phyloP scores from a whole-genome alignment of 2,797 vertebrate species.

The Pangasius krempfi region DNA sequence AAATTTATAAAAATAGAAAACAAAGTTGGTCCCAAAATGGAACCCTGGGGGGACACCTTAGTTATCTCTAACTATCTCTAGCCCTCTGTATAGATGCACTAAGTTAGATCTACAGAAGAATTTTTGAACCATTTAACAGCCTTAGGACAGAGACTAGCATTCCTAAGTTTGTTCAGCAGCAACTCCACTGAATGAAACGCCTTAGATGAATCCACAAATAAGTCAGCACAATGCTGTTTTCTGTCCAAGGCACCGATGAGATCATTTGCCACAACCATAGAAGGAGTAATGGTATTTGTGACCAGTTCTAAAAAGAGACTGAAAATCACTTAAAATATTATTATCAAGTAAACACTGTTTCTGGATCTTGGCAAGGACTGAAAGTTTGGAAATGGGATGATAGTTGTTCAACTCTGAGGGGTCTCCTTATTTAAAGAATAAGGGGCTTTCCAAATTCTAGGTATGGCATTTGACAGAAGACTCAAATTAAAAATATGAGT shows the following conservation, averaged over 20 bases:
- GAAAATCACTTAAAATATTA: neutral
- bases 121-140: neutral
- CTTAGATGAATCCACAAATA: conserved; percentile 6
- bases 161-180: neutral
- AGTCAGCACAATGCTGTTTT: neutral
- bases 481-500: neutral
- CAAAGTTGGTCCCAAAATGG: neutral
- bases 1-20: neutral
- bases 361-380: neutral
- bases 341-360: neutral
- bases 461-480: neutral
- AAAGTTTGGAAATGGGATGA: neutral
- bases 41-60: too few relatives aligned
- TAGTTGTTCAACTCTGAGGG: neutral
- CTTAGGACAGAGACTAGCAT: neutral
- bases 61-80: neutral
- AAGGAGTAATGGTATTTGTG: neutral
- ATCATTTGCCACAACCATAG: neutral
- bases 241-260: neutral
- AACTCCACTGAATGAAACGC: neutral
- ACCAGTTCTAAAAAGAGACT: neutral
- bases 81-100: neutral
- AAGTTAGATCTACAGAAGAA: neutral
- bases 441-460: neutral
- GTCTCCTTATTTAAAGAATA: neutral